Evolutionary conservation across 2,797 vertebrate genomes (phyloP).

Genomic region (Tangara arthus): DNA sequence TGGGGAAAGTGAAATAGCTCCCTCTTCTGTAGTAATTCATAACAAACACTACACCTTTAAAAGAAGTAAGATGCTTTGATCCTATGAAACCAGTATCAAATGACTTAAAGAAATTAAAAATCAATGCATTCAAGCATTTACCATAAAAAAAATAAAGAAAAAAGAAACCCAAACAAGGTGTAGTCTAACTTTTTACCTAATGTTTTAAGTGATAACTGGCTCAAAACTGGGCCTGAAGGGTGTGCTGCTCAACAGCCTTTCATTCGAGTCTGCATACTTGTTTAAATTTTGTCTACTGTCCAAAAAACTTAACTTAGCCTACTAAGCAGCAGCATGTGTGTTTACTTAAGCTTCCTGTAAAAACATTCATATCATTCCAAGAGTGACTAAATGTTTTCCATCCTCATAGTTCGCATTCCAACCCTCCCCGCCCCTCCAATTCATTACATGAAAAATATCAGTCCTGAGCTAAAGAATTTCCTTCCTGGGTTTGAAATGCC

Average conservation of each 20-base stretch:
- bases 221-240: constrained; percentile 58
- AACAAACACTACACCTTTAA: background rate
- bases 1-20: constrained; percentile 9
- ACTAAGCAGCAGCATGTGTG: constrained; percentile 75
- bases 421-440: constrained; percentile 68
- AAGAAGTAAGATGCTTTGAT: background rate
- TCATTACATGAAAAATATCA: constrained; percentile 81
- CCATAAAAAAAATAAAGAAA: background rate
- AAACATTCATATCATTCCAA: constrained; percentile 88
- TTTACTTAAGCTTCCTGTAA: constrained; percentile 85
- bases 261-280: constrained; percentile 67
- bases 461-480: constrained; percentile 61
- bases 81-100: background rate
- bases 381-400: constrained; percentile 86
- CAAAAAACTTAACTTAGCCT: constrained; percentile 78
- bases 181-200: background rate
- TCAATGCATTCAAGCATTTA: background rate
- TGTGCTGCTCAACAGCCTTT: constrained; percentile 72
- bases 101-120: background rate
- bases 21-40: background rate
- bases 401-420: constrained; percentile 82
- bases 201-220: background rate
- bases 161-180: background rate
- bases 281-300: constrained; percentile 75
- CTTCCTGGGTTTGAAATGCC: constrained; percentile 61